Evolutionary conservation across 2,113 vertebrate species (phyloP), one percentile per base, ranked within the genome.

Genomic region (Ciconia maguari): DNA sequence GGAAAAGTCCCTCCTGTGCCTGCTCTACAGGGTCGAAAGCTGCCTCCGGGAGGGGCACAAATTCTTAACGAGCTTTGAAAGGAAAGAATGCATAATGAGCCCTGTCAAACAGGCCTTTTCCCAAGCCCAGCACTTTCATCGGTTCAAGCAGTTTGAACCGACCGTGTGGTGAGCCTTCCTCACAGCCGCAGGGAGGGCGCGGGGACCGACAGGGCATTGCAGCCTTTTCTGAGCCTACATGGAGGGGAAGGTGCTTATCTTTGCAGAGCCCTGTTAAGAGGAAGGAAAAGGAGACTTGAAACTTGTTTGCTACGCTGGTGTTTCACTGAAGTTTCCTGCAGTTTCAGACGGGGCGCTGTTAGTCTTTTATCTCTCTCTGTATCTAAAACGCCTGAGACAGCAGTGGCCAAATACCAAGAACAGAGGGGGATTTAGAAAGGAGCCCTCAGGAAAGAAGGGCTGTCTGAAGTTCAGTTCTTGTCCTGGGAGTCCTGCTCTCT

Each of bases 231-330:
- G 26, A 41, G 42, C 34, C 64, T 11, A 1, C 1, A 5, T 11
- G 58, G 16, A 70, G 57, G 27, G 68, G 80, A 94, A 75, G 49
- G 44, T 48, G 44, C 52, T 93, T 85, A 83, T 94, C 87, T 91
- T 20, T 60, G 36, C 66, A 78, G 70, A 54, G 78, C 57, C 27
- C 60, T 61, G 27, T 48, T 18, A 69, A 83, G 58, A 92, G 84
- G 75, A 93, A 93, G 90, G 64, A 91, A 90, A 74, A 93, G 74
- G 62, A 79, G 64, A 16, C 34, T 58, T 83, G 78, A 51, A 83
- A 74, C 15, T 36, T 27, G 24, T 18, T 48, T 83, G 42, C 29
- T 20, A 5, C 0, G 4, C 41, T 38, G 49, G 9, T 38, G 38
- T 70, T 88, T 60, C 46, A 17, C 57, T 46, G 2, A 38, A 36